Conservation (phyloP, 2,113 vertebrate species). For the Nothoprocta perdicaria region DNA sequence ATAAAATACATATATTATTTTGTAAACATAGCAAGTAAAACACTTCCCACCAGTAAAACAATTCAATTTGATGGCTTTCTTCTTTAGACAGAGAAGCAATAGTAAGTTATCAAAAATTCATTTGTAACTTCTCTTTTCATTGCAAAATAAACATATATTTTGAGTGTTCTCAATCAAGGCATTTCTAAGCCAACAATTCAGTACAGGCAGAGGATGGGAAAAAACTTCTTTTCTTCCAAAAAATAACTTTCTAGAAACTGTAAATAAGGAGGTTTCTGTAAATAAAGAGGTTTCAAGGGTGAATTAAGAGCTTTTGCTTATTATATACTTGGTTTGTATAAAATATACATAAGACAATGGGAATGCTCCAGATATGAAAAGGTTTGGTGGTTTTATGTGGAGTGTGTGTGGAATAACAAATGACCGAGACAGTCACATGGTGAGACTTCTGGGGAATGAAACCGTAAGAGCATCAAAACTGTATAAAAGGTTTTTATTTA, state of each 20-base stretch:
- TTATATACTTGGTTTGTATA: conserved; percentile 45
- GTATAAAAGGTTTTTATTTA: conserved; percentile 69
- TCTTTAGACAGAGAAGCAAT: not conserved
- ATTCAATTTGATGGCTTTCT: not conserved
- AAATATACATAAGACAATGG: conserved; percentile 36
- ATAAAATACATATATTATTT: not conserved
- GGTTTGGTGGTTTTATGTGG: not conserved
- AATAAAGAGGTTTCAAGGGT: conserved; percentile 64
- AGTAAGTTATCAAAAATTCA: not conserved
- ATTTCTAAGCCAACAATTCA: conserved; percentile 8
- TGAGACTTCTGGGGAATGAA: conserved; percentile 68
- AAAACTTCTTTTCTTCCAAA: conserved; percentile 43
- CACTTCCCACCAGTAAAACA: not conserved
- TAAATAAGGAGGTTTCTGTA: conserved; percentile 46
- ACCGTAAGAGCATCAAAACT: conserved; percentile 59
- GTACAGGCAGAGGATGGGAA: not conserved
- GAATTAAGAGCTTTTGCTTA: conserved; percentile 63
- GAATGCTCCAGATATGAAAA: conserved; percentile 52
- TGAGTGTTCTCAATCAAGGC: not conserved
- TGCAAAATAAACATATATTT: not conserved
- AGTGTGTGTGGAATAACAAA: conserved; percentile 32
- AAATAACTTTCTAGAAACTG: conserved; percentile 35
- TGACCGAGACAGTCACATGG: conserved; percentile 46
- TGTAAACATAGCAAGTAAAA: not conserved
- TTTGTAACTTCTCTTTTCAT: not conserved